Evolutionary conservation across 1,140 invertebrate species (phyloP).

Genomic region (Hyphantria cunea): DNA sequence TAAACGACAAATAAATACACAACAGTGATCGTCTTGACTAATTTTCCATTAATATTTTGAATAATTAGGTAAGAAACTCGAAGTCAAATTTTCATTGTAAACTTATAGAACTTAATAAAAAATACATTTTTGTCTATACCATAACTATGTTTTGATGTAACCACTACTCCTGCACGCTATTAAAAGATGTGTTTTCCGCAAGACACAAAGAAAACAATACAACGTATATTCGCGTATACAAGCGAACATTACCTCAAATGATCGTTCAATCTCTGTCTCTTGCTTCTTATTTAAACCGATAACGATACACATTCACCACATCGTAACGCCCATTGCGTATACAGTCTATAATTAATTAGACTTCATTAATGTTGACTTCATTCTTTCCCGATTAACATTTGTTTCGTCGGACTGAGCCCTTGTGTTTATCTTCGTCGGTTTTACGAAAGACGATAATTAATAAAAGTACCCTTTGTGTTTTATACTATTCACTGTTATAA

Average conservation of each 20-base stretch:
- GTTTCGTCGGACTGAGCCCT: conserved; percentile 68
- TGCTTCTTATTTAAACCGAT: conserved; percentile 9
- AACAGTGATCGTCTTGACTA: no score
- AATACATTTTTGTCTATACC: neutral
- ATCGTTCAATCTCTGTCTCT: conserved; percentile 13
- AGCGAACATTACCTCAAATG: neutral
- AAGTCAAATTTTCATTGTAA: no score
- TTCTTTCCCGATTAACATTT: conserved; percentile 80
- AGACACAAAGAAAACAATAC: neutral
- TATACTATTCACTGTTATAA: conserved; percentile 74
- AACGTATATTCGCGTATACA: neutral
- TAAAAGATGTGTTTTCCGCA: conserved; percentile 3
- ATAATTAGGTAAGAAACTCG: no score
- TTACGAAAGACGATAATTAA: conserved; percentile 74
- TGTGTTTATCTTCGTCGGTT: conserved; percentile 79
- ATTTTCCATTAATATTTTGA: no score
- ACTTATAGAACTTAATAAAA: neutral
- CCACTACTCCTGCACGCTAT: neutral
- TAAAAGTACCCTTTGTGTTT: conserved; percentile 78
- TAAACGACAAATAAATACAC: no score
- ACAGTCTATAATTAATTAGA: conserved; percentile 68
- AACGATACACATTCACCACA: conserved; percentile 16
- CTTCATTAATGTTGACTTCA: conserved; percentile 77
- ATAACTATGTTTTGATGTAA: neutral
- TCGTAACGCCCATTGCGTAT: conserved; percentile 20